Evolutionary conservation across 2,888 invertebrate species (phyloP), one percentile per base, ranked within the genome.

Genomic region (Pimpla rufipes): DNA sequence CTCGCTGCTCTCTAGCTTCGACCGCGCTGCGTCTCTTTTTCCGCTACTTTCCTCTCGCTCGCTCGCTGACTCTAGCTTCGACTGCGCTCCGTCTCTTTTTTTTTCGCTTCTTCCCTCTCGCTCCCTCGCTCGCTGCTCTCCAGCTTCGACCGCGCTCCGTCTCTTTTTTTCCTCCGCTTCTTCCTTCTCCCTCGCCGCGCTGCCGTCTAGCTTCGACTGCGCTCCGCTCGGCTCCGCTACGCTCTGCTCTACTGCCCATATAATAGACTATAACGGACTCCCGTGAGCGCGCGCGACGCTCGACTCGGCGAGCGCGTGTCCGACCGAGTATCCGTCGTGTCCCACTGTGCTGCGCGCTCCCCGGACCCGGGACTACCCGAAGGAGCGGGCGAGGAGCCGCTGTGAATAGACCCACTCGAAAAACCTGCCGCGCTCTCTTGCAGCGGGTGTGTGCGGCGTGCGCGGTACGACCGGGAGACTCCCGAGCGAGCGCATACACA

Each of bases 191-290:
- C 29, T 29, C 29, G 29, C 5, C 29, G 29, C 29, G 29, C 29
- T 5, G 57, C 50, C 55, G 59, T n/a, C n/a, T 18, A 29, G 16
- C 37, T 21, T 66, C 23, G 16, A 21, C 21, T 42, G 29, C 29
- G 29, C 29, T 29, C 29, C 29, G 5, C 29, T 29, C 29, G 29
- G 3, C 5, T 5, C 29, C 3, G 29, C 11, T 23, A 8, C 16
- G 75, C 45, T 52, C 66, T 50, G 75, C 64, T 76, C 57, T 84
- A 76, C 73, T 79, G 50, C 40, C 45, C 57, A 57, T 83, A 79
- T 76, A 89, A 90, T 90, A 86, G 87, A 85, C 84, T 80, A 85
- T 84, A 85, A 84, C 85, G 83, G 84, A 88, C 83, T 81, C 16
- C 10, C n/a, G 76, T 68, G 3, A 5, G 5, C 29, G 2, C 29